These are phyloP conservation scores for Pelochelys cantorii DNA, from an alignment of 2,797 vertebrate genomes.

Conservation along the genomic window DNA sequence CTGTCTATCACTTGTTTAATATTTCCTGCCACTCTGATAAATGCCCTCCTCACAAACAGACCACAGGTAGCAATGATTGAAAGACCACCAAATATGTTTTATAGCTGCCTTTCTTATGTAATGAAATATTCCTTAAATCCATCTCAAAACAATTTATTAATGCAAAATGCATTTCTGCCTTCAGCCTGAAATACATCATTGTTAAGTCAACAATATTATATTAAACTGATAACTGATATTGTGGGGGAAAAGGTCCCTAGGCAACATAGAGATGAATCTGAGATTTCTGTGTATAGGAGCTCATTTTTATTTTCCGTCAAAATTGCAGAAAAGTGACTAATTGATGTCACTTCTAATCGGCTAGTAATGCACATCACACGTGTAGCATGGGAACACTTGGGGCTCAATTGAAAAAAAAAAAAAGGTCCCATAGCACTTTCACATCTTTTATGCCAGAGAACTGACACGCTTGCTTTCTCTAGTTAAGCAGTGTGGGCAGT, in stretches of 20 bases:
- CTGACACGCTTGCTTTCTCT: slow-evolving; percentile 64
- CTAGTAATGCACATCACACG: slow-evolving; percentile 71
- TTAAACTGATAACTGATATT: slow-evolving; percentile 92
- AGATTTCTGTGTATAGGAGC: slow-evolving; percentile 82
- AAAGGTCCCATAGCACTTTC: slow-evolving; percentile 61
- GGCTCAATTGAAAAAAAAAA: slow-evolving; percentile 61
- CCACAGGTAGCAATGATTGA: slow-evolving; percentile 95
- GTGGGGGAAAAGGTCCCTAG: slow-evolving; percentile 88
- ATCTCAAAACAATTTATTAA: slow-evolving; percentile 92
- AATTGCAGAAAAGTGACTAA: slow-evolving; percentile 82
- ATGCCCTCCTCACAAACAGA: slow-evolving; percentile 90
- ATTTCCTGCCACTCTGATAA: slow-evolving; percentile 93
- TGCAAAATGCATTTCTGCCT: slow-evolving; percentile 88
- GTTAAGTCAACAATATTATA: slow-evolving; percentile 99
- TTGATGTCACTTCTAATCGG: slow-evolving; percentile 82
- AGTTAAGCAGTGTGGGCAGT: slow-evolving; percentile 52
- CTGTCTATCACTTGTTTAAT: slow-evolving; percentile 93
- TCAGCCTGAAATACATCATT: slow-evolving; percentile 94
- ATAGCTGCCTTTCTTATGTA: slow-evolving; percentile 88
- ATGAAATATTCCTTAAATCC: slow-evolving; percentile 89
- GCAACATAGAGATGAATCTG: slow-evolving; percentile 91
- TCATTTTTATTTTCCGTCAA: slow-evolving; percentile 90
- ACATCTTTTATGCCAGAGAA: slow-evolving; percentile 65
- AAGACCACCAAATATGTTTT: slow-evolving; percentile 88
- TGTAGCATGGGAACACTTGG: slow-evolving; percentile 71